Evolutionary conservation across 2,888 invertebrate genomes (phyloP).

Genomic region (Leuctra nigra): DNA sequence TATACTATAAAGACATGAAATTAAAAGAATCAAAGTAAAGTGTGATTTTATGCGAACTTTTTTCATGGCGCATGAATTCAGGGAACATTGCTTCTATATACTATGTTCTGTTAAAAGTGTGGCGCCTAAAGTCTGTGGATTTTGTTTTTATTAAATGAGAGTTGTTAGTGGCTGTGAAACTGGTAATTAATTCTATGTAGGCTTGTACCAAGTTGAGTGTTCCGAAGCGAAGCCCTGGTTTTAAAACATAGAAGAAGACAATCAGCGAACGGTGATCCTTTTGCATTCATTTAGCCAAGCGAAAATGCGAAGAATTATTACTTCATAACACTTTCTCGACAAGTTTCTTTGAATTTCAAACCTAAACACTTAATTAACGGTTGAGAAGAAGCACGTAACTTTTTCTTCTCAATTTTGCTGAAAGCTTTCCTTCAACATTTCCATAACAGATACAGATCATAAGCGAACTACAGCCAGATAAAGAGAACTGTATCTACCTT

Average conservation of each 20-base stretch:
- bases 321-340: constrained; percentile 7
- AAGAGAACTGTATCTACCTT: too few species aligned
- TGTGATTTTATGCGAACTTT: too few species aligned
- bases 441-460: too few species aligned
- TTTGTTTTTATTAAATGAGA: not conserved
- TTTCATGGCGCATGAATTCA: too few species aligned
- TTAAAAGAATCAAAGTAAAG: too few species aligned
- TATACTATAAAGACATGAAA: too few species aligned
- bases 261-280: constrained; percentile 1
- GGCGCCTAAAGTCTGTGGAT: not conserved
- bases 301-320: constrained; percentile 3
- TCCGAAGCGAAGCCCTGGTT: too few species aligned
- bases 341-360: constrained; percentile 4
- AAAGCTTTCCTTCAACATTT: constrained; percentile 10
- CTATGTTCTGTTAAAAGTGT: not conserved
- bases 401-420: constrained; percentile 13
- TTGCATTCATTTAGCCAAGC: constrained; percentile 2
- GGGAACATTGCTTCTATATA: too few species aligned
- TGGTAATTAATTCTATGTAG: not conserved
- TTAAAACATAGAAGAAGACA: too few species aligned
- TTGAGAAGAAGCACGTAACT: constrained; percentile 1
- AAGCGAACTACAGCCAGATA: too few species aligned
- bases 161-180: too few species aligned
- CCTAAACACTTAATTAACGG: constrained; percentile 12
- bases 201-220: not conserved